Evolutionary conservation across 2,888 invertebrate genomes (phyloP), one percentile per base, ranked within the genome.

Genomic region (Nemapogon koenigi): DNA sequence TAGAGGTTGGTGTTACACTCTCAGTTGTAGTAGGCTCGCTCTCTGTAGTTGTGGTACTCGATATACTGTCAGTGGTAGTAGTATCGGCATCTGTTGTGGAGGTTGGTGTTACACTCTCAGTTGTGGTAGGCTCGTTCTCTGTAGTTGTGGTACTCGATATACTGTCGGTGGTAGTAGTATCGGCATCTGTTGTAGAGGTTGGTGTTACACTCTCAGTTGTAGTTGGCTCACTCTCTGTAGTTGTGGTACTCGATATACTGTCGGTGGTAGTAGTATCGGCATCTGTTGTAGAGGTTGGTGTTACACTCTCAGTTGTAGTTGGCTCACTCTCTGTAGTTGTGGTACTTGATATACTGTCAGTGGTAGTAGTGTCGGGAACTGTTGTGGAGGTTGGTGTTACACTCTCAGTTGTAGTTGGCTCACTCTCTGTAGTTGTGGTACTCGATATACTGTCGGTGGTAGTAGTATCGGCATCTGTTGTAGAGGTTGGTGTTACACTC

Each of bases 201-300:
- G 39, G 42, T 15, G 41, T 35, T 3, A 31, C 2, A 19, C 37
- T 39, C 3, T 42, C 36, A 14, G 31, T 38, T 22, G 42, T 38
- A 7, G 35, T 39, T n/a, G 35, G 11, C 10, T 10, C 16, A 16
- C 22, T 29, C 3, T 35, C 28, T 8, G 19, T 26, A 3, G 31
- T 28, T 27, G 35, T 38, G 1, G 27, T 27, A 11, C 36, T 38
- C n/a, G 40, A 32, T 16, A 14, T 14, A 17, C 25, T 15, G 7
- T 32, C 32, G 4, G 43, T 39, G 0, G 38, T 16, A 3, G 17
- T 33, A 10, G 11, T 13, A 17, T 28, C 27, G n/a, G n/a, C n/a
- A n/a, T n/a, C n/a, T n/a, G n/a, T n/a, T 3, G 25, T 40, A 16
- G 38, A 16, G 16, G 31, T 18, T 14, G 33, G 6, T 19, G 38